Evolutionary conservation across 2,113 vertebrate genomes (phyloP).

Genomic region (Microcebus murinus): DNA sequence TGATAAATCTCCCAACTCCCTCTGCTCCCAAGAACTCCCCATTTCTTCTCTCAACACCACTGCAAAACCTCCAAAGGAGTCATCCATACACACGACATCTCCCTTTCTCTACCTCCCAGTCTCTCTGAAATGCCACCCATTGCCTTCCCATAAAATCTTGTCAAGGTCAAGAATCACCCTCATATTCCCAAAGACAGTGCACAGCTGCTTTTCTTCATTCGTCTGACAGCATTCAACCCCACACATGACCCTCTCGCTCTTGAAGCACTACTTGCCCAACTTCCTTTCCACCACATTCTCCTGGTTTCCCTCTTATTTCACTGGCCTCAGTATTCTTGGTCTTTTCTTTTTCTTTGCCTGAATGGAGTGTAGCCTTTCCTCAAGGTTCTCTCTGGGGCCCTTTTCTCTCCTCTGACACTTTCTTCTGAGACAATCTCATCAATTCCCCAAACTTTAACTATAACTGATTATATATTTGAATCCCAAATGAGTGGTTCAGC

Average conservation of each 20-base stretch:
- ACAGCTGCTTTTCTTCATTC: not conserved
- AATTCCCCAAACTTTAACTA: not conserved
- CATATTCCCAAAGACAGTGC: not conserved
- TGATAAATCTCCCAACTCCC: not conserved
- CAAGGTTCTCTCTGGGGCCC: not conserved
- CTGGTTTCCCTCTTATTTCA: not conserved
- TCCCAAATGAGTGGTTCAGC: not conserved
- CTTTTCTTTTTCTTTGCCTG: not conserved
- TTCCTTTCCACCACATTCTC: not conserved
- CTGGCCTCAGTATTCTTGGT: not conserved
- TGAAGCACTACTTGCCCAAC: not conserved
- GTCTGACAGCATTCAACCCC: not conserved
- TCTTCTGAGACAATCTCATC: not conserved
- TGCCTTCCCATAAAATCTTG: not conserved
- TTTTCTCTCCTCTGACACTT: not conserved
- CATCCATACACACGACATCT: fast-evolving
- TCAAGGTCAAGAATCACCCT: not conserved
- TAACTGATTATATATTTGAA: not conserved
- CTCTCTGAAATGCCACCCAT: not conserved
- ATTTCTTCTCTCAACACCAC: not conserved
- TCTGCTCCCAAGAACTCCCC: not conserved
- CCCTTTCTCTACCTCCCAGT: too few relatives aligned
- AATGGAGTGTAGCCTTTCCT: not conserved
- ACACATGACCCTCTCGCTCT: not conserved
- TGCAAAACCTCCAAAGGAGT: not conserved